Conservation (phyloP, 2,888 invertebrate species). For the Diloba caeruleocephala region DNA sequence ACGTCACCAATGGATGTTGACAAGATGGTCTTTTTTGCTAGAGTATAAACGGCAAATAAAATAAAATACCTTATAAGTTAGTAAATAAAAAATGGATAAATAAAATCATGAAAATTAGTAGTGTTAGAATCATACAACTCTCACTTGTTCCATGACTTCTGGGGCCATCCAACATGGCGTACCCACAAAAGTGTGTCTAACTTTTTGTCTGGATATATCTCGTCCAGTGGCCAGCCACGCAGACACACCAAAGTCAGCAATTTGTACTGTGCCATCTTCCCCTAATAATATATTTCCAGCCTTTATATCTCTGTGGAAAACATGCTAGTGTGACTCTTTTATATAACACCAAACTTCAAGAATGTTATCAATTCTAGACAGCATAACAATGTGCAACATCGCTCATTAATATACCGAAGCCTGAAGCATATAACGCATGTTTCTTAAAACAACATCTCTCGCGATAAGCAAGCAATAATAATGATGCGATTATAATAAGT, state of each 20-base stretch:
- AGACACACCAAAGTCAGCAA: slow-evolving; percentile 99
- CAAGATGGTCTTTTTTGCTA: too few relatives aligned
- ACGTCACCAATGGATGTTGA: too few relatives aligned
- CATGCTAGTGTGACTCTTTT: slow-evolving; percentile 8
- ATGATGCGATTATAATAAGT: too few relatives aligned
- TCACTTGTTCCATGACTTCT: slow-evolving; percentile 99
- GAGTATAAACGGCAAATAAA: too few relatives aligned
- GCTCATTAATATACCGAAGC: background rate
- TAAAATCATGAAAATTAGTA: slow-evolving; percentile 27
- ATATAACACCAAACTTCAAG: background rate
- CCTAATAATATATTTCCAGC: slow-evolving; percentile 99
- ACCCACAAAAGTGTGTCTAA: slow-evolving; percentile 99
- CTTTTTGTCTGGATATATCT: slow-evolving; percentile 97
- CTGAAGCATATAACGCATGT: too few relatives aligned
- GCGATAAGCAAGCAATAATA: too few relatives aligned
- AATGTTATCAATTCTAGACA: background rate
- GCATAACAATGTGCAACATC: background rate
- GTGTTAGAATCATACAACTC: slow-evolving; percentile 55
- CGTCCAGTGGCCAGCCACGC: slow-evolving; percentile 99
- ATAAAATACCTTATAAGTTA: slow-evolving; percentile 22
- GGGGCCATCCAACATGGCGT: slow-evolving; percentile 99
- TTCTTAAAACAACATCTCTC: too few relatives aligned
- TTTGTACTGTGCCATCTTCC: slow-evolving; percentile 98
- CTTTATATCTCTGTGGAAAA: slow-evolving; percentile 94
- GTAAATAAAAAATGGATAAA: slow-evolving; percentile 11